Percentiles rank a stretch among this genome's conserved stretches.
Conservation (phyloP, 2,797 vertebrate species). For the Prionace glauca region DNA sequence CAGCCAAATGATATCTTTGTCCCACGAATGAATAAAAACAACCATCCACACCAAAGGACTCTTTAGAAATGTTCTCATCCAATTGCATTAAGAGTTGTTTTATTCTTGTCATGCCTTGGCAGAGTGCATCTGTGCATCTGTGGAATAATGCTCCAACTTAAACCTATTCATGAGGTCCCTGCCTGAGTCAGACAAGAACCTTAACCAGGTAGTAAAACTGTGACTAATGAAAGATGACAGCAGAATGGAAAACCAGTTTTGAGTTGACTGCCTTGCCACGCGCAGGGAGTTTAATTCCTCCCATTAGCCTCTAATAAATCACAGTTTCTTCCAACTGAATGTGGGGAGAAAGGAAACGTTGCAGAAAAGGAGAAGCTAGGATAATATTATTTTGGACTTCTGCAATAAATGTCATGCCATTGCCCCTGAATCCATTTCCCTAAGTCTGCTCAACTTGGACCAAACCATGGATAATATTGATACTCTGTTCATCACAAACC, state of each 20-base stretch:
- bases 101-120: background rate
- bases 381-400: too few relatives aligned
- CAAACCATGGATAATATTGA: background rate
- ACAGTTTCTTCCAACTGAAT: background rate
- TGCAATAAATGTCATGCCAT: background rate
- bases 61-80: background rate
- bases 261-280: background rate
- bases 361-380: background rate
- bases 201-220: background rate
- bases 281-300: background rate
- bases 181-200: background rate
- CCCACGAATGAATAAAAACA: background rate
- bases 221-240: background rate
- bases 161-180: background rate
- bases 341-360: background rate
- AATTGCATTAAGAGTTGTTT: background rate
- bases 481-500: background rate
- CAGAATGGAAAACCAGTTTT: background rate
- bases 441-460: background rate
- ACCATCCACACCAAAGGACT: background rate
- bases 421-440: background rate
- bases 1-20: too few relatives aligned
- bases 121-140: background rate
- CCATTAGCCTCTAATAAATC: background rate
- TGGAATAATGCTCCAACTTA: background rate